phyloP scores from a whole-genome alignment of 2,113 vertebrate species.

The Trachemys scripta region DNA sequence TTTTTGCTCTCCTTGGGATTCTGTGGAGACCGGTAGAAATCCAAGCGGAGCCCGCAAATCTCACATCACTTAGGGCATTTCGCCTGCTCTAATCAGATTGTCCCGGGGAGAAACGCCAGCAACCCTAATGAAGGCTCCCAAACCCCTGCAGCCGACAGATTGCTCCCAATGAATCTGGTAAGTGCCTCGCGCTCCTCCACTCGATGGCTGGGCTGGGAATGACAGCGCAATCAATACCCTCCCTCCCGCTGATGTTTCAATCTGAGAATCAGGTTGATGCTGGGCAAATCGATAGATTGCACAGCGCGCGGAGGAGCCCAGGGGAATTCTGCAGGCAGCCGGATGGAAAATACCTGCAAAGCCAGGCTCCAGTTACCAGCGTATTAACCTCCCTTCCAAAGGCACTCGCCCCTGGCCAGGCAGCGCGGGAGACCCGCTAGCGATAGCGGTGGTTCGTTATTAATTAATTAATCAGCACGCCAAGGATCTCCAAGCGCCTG shows the following conservation, averaged over 20 bases:
- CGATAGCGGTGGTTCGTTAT: not conserved
- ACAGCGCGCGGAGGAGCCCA: not conserved
- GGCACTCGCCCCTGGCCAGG: rapidly evolving
- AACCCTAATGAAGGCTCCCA: not conserved
- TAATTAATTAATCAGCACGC: not conserved
- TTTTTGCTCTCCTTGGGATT: constrained; percentile 50
- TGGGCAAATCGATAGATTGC: constrained; percentile 36
- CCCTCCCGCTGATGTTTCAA: constrained; percentile 59
- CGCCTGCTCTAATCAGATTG: constrained; percentile 67
- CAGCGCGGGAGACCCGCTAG: rapidly evolving
- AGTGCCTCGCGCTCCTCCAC: not conserved
- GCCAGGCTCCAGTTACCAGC: not conserved
- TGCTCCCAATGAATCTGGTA: not conserved
- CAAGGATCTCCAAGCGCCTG: not conserved
- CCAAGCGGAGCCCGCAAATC: not conserved
- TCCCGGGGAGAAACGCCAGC: not conserved
- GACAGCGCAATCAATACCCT: not conserved
- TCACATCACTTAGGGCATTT: constrained; percentile 62
- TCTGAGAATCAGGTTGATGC: constrained; percentile 19
- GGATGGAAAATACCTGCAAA: constrained; percentile 11
- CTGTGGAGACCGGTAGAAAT: constrained; percentile 45
- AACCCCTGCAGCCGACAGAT: not conserved
- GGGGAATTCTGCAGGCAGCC: constrained; percentile 28
- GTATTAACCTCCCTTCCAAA: rapidly evolving
- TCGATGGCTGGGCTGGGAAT: not conserved